phyloP scores from a whole-genome alignment of 2,888 invertebrate genomes.

The Tortricodes alternella region DNA sequence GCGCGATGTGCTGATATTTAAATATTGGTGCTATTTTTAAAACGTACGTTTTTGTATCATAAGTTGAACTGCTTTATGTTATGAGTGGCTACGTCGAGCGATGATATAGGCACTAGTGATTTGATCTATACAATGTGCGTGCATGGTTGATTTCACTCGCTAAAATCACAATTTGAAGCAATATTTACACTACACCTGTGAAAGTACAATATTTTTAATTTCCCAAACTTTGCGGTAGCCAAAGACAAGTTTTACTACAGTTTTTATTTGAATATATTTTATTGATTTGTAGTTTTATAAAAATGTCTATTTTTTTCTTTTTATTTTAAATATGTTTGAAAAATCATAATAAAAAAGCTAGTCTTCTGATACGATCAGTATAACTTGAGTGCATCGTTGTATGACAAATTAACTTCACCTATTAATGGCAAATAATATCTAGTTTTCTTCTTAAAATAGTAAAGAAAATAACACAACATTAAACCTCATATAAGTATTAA shows the following conservation, averaged over 20 bases:
- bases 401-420: not conserved
- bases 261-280: slow-evolving; percentile 45
- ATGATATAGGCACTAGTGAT: slow-evolving; percentile 63
- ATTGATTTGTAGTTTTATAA: slow-evolving; percentile 43
- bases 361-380: not conserved
- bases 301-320: slow-evolving; percentile 41
- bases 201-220: slow-evolving; percentile 62
- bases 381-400: slow-evolving; percentile 2
- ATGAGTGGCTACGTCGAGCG: slow-evolving; percentile 3
- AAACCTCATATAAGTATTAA: too few species aligned
- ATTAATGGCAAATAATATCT: too few species aligned
- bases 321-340: slow-evolving; percentile 23
- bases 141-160: not conserved
- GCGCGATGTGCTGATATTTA: slow-evolving; percentile 68
- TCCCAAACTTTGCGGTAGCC: slow-evolving; percentile 58
- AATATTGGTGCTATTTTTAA: slow-evolving; percentile 79
- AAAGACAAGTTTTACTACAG: slow-evolving; percentile 58
- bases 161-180: slow-evolving; percentile 38
- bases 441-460: too few species aligned
- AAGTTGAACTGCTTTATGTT: slow-evolving; percentile 32
- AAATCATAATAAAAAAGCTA: not conserved
- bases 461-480: too few species aligned
- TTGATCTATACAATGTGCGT: slow-evolving; percentile 49
- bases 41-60: slow-evolving; percentile 44
- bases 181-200: slow-evolving; percentile 49